A percentile compares a stretch with the other conserved stretches of the same genome.
Conservation (phyloP, 2,113 vertebrate genomes). For the Turnix velox region DNA sequence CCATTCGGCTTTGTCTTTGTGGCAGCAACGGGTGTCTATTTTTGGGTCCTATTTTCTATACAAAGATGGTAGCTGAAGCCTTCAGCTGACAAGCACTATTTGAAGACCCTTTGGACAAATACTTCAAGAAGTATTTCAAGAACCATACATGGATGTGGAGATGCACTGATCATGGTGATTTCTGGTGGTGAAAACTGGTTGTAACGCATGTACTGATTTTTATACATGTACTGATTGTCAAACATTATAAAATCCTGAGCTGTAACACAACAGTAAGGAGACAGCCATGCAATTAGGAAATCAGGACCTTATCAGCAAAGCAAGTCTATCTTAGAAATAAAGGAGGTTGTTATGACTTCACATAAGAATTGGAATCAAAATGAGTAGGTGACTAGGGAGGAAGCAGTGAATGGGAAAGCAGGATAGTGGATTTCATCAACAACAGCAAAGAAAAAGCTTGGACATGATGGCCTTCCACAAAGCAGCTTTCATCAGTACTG, state of each 20-base stretch:
- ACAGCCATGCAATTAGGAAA: background rate
- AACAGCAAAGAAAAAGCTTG: background rate
- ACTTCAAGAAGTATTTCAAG: background rate
- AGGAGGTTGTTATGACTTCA: background rate
- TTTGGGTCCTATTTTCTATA: background rate
- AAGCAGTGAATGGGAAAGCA: background rate
- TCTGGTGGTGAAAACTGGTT: background rate
- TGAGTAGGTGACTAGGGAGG: background rate
- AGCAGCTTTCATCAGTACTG: background rate
- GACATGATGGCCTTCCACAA: background rate
- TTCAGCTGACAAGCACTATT: background rate
- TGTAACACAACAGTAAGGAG: background rate
- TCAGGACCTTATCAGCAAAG: background rate
- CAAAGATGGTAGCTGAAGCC: background rate
- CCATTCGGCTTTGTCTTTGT: fast-evolving
- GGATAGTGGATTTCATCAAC: background rate
- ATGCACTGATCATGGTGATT: background rate
- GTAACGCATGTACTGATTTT: too few species aligned
- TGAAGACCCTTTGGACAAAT: background rate
- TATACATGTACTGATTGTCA: background rate
- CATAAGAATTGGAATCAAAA: background rate
- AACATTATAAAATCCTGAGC: background rate
- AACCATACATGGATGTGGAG: background rate
- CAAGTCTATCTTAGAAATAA: background rate
- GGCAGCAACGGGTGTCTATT: background rate